Evolutionary conservation across 2,888 invertebrate species (phyloP), one percentile per base, ranked within the genome.

Genomic region (Drosophila barbarae): DNA sequence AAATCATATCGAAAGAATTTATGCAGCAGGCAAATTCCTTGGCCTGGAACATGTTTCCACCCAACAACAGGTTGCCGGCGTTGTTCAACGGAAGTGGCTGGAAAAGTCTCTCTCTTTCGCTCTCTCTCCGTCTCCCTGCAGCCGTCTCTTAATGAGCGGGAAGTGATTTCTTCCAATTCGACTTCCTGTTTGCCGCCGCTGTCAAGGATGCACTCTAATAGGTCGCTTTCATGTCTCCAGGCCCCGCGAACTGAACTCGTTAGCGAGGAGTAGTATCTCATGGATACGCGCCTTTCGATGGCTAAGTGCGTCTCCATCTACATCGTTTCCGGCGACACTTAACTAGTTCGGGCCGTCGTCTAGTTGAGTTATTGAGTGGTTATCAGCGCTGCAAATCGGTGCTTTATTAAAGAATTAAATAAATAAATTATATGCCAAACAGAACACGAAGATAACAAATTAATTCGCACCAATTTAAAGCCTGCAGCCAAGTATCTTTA

Each of bases 1-100:
- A 84, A 81, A 79, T 84, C 79, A 79, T 81, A 78, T 78, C 65
- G 58, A 60, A 84, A 84, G 78, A 79, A 79, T 81, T 78, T 84
- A 78, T 84, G 78, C 76, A 70, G 84, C 69, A 77, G 78, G 82
- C 76, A 73, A 77, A 84, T 84, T 79, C 82, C 78, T 53, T 41
- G 57, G 71, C 57, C 34, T 56, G 60, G 72, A 84, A 79, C 78
- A 77, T 68, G 84, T 78, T 78, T 60, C 69, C 28, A 42, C 23
- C 41, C 56, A 44, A 46, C 30, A 46, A 32, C 46, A 13, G 41
- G 41, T 41, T 26, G 26, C 26, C 26, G 26, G 26, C 26, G 26
- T 26, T 41, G 71, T 68, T 65, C 76, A 73, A 57, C 78, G 78
- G 84, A 78, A 78, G 84, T 84, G 67, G 51, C 76, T 69, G 63